A percentile compares a stretch with the other conserved stretches of the same genome.
These are phyloP conservation scores for Nudaria mundana DNA, from an alignment of 2,888 invertebrate genomes.

Conservation along the genomic window DNA sequence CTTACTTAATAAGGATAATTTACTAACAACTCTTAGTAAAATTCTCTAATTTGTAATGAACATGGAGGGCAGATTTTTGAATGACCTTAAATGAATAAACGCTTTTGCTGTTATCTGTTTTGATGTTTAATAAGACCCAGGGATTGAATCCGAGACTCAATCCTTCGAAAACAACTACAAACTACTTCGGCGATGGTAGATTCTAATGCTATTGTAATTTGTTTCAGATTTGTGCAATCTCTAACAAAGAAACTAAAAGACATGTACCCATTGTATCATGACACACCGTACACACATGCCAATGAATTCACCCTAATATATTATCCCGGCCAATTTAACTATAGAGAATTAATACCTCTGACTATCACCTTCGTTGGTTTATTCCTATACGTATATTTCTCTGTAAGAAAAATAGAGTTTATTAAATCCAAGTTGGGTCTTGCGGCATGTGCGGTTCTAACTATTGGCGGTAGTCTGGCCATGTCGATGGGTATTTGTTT, in stretches of 20 bases:
- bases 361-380: conserved; percentile 91
- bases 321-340: conserved; percentile 94
- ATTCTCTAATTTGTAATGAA: too few relatives aligned
- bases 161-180: too few relatives aligned
- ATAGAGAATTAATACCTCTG: conserved; percentile 91
- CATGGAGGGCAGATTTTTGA: too few relatives aligned
- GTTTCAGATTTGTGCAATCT: conserved; percentile 87
- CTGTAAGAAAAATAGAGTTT: conserved; percentile 96
- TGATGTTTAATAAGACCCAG: too few relatives aligned
- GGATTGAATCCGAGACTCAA: too few relatives aligned
- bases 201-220: too few relatives aligned
- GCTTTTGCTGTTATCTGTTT: too few relatives aligned
- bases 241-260: conserved; percentile 85
- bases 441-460: conserved; percentile 94
- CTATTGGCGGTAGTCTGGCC: conserved; percentile 91
- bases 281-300: conserved; percentile 57
- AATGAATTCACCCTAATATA: conserved; percentile 84
- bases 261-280: conserved; percentile 87
- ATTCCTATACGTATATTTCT: conserved; percentile 96
- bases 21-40: too few relatives aligned
- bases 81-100: too few relatives aligned
- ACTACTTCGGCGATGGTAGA: too few relatives aligned
- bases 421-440: conserved; percentile 92
- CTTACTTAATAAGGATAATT: too few relatives aligned
- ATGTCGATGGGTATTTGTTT: conserved; percentile 96